Conservation (phyloP, 2,888 invertebrate genomes). For the Neocrepidodera transversa region DNA sequence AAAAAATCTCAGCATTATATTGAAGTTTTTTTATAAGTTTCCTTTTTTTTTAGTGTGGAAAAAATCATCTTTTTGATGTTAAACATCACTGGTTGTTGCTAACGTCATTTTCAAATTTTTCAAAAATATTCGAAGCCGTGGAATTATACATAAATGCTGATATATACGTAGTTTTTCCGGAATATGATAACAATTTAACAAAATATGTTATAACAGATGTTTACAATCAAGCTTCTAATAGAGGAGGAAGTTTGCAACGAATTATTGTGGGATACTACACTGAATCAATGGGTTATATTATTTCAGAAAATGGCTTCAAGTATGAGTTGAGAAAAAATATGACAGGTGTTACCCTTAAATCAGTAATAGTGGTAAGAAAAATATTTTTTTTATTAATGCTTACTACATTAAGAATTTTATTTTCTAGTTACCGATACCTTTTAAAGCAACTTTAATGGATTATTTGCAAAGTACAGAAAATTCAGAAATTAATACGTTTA, state of each 20-base stretch:
- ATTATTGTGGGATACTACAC: conserved; percentile 41
- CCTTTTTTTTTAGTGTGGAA: conserved; percentile 43
- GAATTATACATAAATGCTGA: conserved; percentile 46
- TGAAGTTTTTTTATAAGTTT: no score
- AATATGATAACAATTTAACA: neutral
- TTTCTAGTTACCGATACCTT: conserved; percentile 49
- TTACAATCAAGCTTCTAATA: conserved; percentile 46
- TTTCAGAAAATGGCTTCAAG: conserved; percentile 32
- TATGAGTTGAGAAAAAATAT: conserved; percentile 50
- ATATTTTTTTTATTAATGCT: neutral
- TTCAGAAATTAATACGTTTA: conserved; percentile 50
- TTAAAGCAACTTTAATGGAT: conserved; percentile 45
- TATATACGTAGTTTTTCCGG: conserved; percentile 40
- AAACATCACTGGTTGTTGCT: conserved; percentile 49
- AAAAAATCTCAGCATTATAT: no score
- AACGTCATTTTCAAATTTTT: conserved; percentile 31
- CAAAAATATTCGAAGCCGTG: conserved; percentile 39
- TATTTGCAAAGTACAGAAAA: conserved; percentile 47
- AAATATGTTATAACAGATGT: conserved; percentile 41
- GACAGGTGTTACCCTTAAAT: conserved; percentile 48
- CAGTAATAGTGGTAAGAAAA: conserved; percentile 48
- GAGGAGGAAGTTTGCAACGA: conserved; percentile 41
- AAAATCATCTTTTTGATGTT: conserved; percentile 40
- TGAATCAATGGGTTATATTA: conserved; percentile 34
- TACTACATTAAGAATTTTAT: conserved; percentile 7